These are phyloP conservation scores for Trisateles emortualis DNA, from an alignment of 2,888 invertebrate species.

Conservation along the genomic window DNA sequence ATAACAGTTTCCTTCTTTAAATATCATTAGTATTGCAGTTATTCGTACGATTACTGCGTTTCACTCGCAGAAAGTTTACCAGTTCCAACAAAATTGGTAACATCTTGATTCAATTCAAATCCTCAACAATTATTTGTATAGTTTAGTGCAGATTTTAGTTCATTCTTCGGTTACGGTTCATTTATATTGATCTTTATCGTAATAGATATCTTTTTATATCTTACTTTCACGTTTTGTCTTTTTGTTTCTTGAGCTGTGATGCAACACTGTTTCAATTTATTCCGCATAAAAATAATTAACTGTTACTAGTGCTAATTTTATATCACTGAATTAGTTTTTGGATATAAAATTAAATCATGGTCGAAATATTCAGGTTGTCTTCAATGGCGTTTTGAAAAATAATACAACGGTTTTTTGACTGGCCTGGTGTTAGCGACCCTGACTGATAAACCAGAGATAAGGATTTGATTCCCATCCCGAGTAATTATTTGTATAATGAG, in stretches of 20 bases:
- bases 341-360: too few relatives aligned
- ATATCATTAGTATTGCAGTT: constrained; percentile 21
- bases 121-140: constrained; percentile 41
- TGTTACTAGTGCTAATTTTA: not conserved
- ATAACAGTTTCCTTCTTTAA: too few relatives aligned
- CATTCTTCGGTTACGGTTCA: constrained; percentile 44
- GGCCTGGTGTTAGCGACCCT: too few relatives aligned
- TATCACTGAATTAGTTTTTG: not conserved
- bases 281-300: not conserved
- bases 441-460: too few relatives aligned
- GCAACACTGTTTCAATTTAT: constrained; percentile 4
- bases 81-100: constrained; percentile 57
- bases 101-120: constrained; percentile 60
- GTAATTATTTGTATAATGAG: too few relatives aligned
- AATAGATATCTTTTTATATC: constrained; percentile 29
- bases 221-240: constrained; percentile 21
- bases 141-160: constrained; percentile 26
- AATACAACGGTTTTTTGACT: too few relatives aligned
- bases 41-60: constrained; percentile 65
- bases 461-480: too few relatives aligned
- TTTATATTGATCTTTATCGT: constrained; percentile 49
- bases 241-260: constrained; percentile 13
- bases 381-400: too few relatives aligned
- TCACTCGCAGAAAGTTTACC: constrained; percentile 41
- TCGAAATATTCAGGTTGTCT: too few relatives aligned